Evolutionary conservation across 2,797 vertebrate genomes (phyloP).

Genomic region (Dermochelys coriacea): DNA sequence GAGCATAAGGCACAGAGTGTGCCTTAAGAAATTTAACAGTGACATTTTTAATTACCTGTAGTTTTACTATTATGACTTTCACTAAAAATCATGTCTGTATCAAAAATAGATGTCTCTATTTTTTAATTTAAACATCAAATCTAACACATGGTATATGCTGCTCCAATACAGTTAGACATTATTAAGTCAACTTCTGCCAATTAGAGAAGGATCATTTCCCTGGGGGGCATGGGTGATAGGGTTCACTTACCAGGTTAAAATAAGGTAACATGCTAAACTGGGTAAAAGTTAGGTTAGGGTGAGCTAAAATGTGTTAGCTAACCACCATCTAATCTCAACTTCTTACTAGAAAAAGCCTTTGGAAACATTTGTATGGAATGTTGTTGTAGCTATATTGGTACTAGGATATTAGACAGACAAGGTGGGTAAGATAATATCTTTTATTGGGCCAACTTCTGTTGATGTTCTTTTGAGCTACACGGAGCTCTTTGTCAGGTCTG

Average conservation of each 20-base stretch:
- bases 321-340: background rate
- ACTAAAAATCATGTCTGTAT: background rate
- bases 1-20: background rate
- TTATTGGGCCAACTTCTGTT: too few species aligned
- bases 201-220: background rate
- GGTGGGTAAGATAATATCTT: too few species aligned
- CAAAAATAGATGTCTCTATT: background rate
- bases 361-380: background rate
- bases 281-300: background rate
- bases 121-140: background rate
- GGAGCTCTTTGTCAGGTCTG: too few species aligned
- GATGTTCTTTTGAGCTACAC: too few species aligned
- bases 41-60: background rate
- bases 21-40: background rate
- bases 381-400: too few species aligned
- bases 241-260: background rate
- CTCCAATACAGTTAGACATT: background rate
- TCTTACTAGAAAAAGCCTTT: background rate
- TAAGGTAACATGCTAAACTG: background rate
- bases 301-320: background rate
- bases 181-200: background rate
- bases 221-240: background rate
- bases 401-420: too few species aligned
- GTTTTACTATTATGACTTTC: background rate
- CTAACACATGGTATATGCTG: background rate